Percentiles rank a stretch among this genome's conserved stretches.
These are phyloP conservation scores for Acanthosoma haemorrhoidale DNA, from an alignment of 2,888 invertebrate genomes.

Conservation along the genomic window DNA sequence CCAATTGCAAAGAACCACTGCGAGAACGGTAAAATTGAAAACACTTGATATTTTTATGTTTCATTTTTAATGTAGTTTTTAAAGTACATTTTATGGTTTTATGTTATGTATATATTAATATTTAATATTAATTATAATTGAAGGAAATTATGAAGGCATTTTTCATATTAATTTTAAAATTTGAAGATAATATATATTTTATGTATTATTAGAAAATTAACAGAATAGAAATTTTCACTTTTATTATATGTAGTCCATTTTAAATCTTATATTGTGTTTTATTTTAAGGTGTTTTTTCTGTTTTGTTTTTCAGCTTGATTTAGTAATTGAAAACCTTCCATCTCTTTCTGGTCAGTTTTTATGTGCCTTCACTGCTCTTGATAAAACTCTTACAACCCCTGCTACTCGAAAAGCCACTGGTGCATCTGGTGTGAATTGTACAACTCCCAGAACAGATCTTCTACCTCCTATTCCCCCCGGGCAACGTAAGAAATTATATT, in stretches of 20 bases:
- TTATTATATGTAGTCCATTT: no score
- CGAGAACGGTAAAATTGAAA: constrained; percentile 61
- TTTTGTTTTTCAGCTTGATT: constrained; percentile 60
- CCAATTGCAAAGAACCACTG: constrained; percentile 87
- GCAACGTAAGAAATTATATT: constrained; percentile 57
- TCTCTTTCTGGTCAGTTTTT: constrained; percentile 81
- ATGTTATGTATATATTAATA: no score
- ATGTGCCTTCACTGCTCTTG: constrained; percentile 89
- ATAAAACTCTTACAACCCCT: constrained; percentile 83
- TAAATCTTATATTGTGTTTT: neutral
- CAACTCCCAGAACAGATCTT: constrained; percentile 88
- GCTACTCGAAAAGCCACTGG: constrained; percentile 85
- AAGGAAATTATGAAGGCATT: no score
- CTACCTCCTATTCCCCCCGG: constrained; percentile 88
- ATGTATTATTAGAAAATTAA: no score
- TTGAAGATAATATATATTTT: no score
- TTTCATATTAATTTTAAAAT: no score
- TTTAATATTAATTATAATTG: no score
- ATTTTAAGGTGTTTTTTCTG: neutral
- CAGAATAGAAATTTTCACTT: no score
- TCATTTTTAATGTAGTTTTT: neutral
- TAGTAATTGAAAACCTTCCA: constrained; percentile 93
- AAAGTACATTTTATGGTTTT: no score
- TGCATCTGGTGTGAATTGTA: constrained; percentile 70
- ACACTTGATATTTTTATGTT: neutral